A percentile compares a stretch with the other conserved stretches of the same genome.
These are phyloP conservation scores for Spicauda simplicius DNA, from an alignment of 2,888 invertebrate genomes.

Conservation along the genomic window DNA sequence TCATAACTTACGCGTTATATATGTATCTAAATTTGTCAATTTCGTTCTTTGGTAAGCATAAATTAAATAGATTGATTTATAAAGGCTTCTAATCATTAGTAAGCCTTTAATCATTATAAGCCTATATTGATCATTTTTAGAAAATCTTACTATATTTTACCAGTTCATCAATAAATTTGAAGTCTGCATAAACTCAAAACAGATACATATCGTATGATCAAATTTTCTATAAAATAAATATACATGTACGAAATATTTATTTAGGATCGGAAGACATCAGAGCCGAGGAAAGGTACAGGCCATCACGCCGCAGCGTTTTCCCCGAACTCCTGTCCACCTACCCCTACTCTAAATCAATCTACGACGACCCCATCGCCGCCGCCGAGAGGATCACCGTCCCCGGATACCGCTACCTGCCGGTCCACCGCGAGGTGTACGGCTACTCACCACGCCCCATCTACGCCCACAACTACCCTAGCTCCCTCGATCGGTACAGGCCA, in stretches of 20 bases:
- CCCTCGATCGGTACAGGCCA: constrained; percentile 92
- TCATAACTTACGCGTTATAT: neutral
- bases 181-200: too few species aligned
- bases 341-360: constrained; percentile 94
- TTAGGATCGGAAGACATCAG: constrained; percentile 95
- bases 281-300: constrained; percentile 92
- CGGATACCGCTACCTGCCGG: constrained; percentile 95
- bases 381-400: constrained; percentile 94
- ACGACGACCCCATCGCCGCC: constrained; percentile 92
- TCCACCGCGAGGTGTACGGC: constrained; percentile 95
- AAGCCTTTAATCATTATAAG: too few species aligned
- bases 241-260: neutral
- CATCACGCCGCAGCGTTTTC: constrained; percentile 89
- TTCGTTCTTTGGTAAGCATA: too few species aligned
- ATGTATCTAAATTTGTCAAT: too few species aligned
- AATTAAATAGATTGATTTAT: too few species aligned
- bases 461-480: constrained; percentile 92
- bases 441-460: constrained; percentile 95
- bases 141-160: too few species aligned
- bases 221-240: too few species aligned
- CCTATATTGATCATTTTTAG: neutral
- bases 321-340: constrained; percentile 90
- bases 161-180: too few species aligned
- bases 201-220: too few species aligned
- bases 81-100: too few species aligned